These are phyloP conservation scores for Hippolais icterina DNA, from an alignment of 2,113 vertebrate species.

Conservation along the genomic window DNA sequence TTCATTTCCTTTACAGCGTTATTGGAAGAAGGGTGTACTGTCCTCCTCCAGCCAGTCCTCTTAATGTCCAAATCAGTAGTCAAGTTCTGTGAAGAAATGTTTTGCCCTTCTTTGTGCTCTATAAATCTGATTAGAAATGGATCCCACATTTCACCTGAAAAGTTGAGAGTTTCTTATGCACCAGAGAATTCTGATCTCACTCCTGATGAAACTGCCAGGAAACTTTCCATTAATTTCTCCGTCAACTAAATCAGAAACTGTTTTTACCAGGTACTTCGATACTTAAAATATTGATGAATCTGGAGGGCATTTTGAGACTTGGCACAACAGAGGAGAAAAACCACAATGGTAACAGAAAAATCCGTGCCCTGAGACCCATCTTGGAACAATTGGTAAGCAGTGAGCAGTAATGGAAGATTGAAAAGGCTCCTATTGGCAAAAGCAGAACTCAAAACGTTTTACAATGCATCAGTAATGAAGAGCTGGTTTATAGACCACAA, in stretches of 20 bases:
- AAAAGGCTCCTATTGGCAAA: not conserved
- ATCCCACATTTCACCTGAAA: not conserved
- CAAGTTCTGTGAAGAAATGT: not conserved
- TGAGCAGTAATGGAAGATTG: not conserved
- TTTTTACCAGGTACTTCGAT: not conserved
- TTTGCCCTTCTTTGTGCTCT: not conserved
- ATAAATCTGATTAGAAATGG: not conserved
- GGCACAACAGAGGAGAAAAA: not conserved
- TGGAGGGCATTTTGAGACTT: not conserved
- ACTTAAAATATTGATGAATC: not conserved
- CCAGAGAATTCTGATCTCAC: not conserved
- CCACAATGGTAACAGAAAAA: not conserved
- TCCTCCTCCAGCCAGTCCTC: not conserved
- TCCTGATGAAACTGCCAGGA: not conserved
- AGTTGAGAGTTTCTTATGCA: not conserved
- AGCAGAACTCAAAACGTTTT: not conserved
- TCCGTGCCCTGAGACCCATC: not conserved
- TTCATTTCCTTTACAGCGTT: not conserved
- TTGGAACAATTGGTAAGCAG: not conserved
- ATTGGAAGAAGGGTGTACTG: not conserved
- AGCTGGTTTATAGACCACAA: not conserved
- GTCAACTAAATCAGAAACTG: not conserved
- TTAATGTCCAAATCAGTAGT: not conserved
- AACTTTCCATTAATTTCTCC: not conserved
- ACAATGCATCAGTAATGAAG: not conserved